Base-by-base conservation (phyloP, 1,140 invertebrate genomes). In the Colletes gigas region DNA sequence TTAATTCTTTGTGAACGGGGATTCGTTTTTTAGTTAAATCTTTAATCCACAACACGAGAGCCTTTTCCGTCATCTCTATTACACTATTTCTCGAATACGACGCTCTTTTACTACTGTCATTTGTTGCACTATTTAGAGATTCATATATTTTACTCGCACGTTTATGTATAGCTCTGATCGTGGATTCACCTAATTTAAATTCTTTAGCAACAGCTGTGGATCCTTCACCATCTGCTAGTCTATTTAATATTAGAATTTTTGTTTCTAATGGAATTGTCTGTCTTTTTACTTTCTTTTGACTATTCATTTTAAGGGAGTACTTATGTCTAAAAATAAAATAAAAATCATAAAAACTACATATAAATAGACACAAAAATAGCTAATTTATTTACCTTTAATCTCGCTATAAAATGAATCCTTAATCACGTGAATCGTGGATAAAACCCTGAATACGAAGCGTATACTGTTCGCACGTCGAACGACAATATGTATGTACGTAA, bases 241-340 rank as follows among this genome's bases (percentile, higher is more conserved):
- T n/a, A 80, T 82, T 62, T 71, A 84, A 73, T 67, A 85, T 81
- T 81, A 66, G 9, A 44, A 86, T 65, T 83, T 86, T 81, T n/a
- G 69, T 78, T 83, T 86, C 75, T 59, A 86, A 72, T 71, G 62
- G 78, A 67, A 81, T 72, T 78, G 69, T 78, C 63, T 72, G 15
- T 67, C 70, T 80, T 72, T 80, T 73, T 17, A 60, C 62, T 73
- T 80, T 30, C 67, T 72, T 73, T 72, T 73, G 70, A n/a, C 39
- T 73, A 63, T 79, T 79, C 67, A 79, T 63, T 72, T 71, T 79
- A 72, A 70, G 30, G 77, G 50, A 71, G 60, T 63, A 72, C 69
- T 79, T 63, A 68, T 78, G 76, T 70, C 77, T 72, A 79, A 72
- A 70, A 68, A 60, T 62, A 69, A 69, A 77, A 77, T 77, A 77